A percentile compares a stretch with the other conserved stretches of the same genome.
These are phyloP conservation scores for Anastatus disparis DNA, from an alignment of 1,140 invertebrate genomes.

Conservation along the genomic window DNA sequence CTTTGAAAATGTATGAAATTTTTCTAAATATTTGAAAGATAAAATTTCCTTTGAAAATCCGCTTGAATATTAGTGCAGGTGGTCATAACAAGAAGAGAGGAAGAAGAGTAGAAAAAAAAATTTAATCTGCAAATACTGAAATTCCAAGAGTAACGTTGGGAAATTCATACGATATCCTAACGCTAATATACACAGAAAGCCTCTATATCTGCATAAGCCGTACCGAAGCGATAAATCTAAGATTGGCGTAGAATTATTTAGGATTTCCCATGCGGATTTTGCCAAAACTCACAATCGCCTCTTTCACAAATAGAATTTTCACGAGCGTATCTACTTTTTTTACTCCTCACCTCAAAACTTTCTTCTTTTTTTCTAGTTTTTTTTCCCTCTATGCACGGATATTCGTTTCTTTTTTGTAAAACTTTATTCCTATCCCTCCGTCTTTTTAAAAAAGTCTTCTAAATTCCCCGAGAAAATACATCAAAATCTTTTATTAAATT, in stretches of 20 bases:
- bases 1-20: too few species aligned
- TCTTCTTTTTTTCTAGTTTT: background rate
- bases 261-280: background rate
- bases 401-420: background rate
- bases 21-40: too few species aligned
- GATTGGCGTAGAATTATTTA: constrained; percentile 29
- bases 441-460: background rate
- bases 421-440: background rate
- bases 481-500: constrained; percentile 26
- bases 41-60: too few species aligned
- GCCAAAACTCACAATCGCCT: background rate
- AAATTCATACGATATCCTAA: too few species aligned
- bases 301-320: background rate
- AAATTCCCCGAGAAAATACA: constrained; percentile 14
- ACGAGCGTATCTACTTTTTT: background rate
- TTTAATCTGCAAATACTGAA: too few species aligned
- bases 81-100: too few species aligned
- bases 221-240: constrained; percentile 12
- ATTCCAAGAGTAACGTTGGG: background rate
- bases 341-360: background rate
- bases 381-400: too few species aligned
- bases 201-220: constrained; percentile 5
- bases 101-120: too few species aligned
- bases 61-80: too few species aligned
- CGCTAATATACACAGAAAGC: too few species aligned